These are phyloP conservation scores for Hystrix brachyura DNA, from an alignment of 2,113 vertebrate species.

Conservation along the genomic window DNA sequence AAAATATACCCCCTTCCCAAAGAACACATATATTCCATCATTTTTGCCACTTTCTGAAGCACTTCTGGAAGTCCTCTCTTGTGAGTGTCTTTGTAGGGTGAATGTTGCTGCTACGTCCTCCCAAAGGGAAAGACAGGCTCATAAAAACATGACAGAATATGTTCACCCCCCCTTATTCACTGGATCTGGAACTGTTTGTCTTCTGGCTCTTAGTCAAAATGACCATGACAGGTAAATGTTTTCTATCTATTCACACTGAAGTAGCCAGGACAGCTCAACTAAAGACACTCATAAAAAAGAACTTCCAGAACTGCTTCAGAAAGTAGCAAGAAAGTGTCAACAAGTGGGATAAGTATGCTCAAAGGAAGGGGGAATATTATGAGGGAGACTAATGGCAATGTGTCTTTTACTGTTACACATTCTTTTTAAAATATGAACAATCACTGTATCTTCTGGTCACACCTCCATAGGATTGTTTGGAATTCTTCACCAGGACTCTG, in stretches of 20 bases:
- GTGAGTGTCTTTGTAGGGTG: neutral
- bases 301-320: neutral
- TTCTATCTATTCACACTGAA: neutral
- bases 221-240: neutral
- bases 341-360: neutral
- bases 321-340: neutral
- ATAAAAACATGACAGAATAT: neutral
- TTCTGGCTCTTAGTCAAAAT: neutral
- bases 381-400: neutral
- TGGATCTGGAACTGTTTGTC: neutral
- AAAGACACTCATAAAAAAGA: neutral
- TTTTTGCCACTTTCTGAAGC: neutral
- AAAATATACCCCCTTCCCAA: neutral
- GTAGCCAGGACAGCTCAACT: neutral
- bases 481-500: neutral
- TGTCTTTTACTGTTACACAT: neutral
- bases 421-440: neutral
- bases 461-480: neutral
- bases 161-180: neutral
- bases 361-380: neutral
- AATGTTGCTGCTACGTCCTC: neutral
- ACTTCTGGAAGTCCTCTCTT: neutral
- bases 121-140: neutral
- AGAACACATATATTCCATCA: neutral
- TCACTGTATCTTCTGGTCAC: neutral